Evolutionary conservation across 1,140 invertebrate species (phyloP), one percentile per base, ranked within the genome.

Genomic region (Microplitis mediator): DNA sequence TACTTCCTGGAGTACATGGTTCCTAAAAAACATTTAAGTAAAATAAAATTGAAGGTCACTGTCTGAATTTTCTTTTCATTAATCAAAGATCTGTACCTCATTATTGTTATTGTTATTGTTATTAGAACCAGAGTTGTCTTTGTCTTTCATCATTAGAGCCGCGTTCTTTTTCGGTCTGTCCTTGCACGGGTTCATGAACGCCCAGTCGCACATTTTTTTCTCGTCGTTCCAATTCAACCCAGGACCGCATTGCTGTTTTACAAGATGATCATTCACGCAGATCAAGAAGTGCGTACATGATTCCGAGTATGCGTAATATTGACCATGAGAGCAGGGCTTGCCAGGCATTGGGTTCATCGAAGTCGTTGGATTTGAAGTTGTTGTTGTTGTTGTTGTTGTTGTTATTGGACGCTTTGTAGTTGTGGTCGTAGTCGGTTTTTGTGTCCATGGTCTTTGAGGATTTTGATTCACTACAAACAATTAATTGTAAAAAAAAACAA

Each of bases 191-290:
- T 80, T 85, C 23, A 88, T 89, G 63, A 88, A 88, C 0, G 87
- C 88, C 90, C 91, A 94, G 76, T 94, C 93, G 76, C 93, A 95
- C 83, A 91, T 91, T 4, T 88, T 88, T 35, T 85, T 86, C 3
- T 90, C 87, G 0, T 86, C 81, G 69, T 91, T 90, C 92, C 92
- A 95, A 36, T 90, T 89, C 3, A 94, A 83, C 1, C 92, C 92
- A 1, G 92, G 90, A 0, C 91, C 90, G 81, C 93, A 95, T 61
- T 86, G 88, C 75, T 92, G 91, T 4, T 89, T 83, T 0, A 93
- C 82, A 9, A 92, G 81, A 51, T 89, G 81, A 0, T 90, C 89
- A 80, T 94, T 93, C 0, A 92, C 90, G 79, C 93, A 94, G 3
- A 93, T 89, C 64, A 90, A 89, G 80, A 93, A 94, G 72, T 88